Conservation (phyloP, 2,797 vertebrate genomes). For the Pteronotus mesoamericanus region DNA sequence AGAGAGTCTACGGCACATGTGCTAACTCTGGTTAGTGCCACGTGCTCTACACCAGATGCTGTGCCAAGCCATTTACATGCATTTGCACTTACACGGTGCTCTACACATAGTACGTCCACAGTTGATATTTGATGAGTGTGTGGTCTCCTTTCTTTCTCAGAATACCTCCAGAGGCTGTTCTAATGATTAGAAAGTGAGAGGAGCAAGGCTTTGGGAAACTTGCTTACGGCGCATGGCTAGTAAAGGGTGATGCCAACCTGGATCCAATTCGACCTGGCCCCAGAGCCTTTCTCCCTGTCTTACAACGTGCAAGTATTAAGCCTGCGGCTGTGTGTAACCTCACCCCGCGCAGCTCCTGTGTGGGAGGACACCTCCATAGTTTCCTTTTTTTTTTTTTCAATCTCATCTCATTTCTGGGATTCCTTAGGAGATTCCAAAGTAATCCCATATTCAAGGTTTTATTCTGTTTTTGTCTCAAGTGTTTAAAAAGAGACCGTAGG, state of each 20-base stretch:
- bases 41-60: rapidly evolving
- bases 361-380: neutral
- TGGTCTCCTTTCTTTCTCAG: neutral
- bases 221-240: neutral
- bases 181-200: neutral
- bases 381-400: neutral
- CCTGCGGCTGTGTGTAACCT: neutral
- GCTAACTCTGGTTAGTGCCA: neutral
- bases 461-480: neutral
- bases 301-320: rapidly evolving
- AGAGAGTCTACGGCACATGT: rapidly evolving
- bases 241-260: neutral
- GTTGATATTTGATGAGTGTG: neutral
- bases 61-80: no score
- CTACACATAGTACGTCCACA: neutral
- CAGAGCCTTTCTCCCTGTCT: neutral
- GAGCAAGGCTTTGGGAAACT: neutral
- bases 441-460: neutral
- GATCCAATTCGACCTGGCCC: neutral
- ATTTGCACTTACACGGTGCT: rapidly evolving
- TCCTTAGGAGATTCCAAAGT: neutral
- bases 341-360: rapidly evolving
- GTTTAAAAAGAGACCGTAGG: neutral
- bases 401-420: neutral
- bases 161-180: neutral